A percentile compares a stretch with the other conserved stretches of the same genome.
Evolutionary conservation across 2,113 vertebrate genomes (phyloP).

Genomic region (Tragulus kanchil): DNA sequence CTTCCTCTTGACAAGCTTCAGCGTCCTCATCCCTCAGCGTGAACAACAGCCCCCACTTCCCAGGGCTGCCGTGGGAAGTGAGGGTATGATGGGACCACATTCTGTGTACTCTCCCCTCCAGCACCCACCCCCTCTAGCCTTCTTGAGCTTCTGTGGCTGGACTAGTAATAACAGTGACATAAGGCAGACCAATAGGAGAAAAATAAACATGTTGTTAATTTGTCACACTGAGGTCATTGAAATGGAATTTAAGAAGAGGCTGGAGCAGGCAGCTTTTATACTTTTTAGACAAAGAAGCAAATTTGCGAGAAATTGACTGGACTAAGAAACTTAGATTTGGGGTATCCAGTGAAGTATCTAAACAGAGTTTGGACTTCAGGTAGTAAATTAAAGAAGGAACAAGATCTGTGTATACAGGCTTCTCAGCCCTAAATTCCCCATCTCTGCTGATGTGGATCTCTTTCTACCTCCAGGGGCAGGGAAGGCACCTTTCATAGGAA

Average conservation of each 20-base stretch:
- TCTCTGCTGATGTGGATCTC: neutral
- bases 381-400: neutral
- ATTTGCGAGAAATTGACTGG: neutral
- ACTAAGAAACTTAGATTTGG: neutral
- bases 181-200: neutral
- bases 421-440: neutral
- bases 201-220: neutral
- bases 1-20: neutral
- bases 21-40: neutral
- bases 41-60: neutral
- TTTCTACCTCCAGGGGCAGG: neutral
- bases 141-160: neutral
- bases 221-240: neutral
- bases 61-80: neutral
- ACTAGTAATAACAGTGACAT: neutral
- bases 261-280: neutral
- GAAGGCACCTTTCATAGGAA: neutral
- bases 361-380: neutral
- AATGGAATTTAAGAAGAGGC: neutral
- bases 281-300: neutral
- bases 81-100: rapidly evolving
- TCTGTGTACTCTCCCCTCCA: neutral
- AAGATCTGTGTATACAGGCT: neutral
- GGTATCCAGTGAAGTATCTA: neutral
- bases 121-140: neutral